Base-by-base conservation (phyloP, 2,113 vertebrate genomes). In the Dryoscopus gambensis region DNA sequence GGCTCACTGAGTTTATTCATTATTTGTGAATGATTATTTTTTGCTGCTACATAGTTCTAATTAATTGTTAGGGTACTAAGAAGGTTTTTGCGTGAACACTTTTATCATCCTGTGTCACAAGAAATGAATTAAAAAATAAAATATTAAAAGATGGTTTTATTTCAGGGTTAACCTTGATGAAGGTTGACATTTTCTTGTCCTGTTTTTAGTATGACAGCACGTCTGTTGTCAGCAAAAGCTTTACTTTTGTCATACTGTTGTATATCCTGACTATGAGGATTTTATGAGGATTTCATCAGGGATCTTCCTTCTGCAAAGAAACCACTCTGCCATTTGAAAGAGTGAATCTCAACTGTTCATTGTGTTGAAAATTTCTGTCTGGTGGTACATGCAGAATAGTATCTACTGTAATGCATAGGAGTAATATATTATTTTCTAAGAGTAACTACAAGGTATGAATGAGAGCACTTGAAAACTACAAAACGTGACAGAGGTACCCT, bases 41-140 rank as follows among this genome's bases (percentile, higher is more conserved):
- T 75, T 89, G 15, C 35, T 68, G 27, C 49, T 85, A 37, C 25
- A 37, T 37, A 57, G 40, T 64, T 82, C 30, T 90, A 91, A 93
- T 91, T 95, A 95, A 85, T 94, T 75, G 21, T 71, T 89, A 57
- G 1, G 2, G 19, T 56, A 49, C 19, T 59, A 60, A 95, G 21
- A 87, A 84, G 22, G 21, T 33, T 94, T 91, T 71, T 78, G 13
- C 49, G 31, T 22, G 73, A 89, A 68, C 24, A 82, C 71, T 93
- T 93, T 82, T 87, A 82, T 89, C 10, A 85, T 68, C 47, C 11
- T 52, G 15, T 68, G 65, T 75, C 65, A 64, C 33, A 84, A 82
- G 10, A 93, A 89, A 87, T 71, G 6, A 89, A 71, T 87, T 79
- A 82, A 39, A 59, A 94, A 68, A 94, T 91, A 78, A 97, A 91